Percentiles rank a stretch among this genome's conserved stretches.
Evolutionary conservation across 1,140 invertebrate genomes (phyloP).

Genomic region (Drosophila tropicalis): DNA sequence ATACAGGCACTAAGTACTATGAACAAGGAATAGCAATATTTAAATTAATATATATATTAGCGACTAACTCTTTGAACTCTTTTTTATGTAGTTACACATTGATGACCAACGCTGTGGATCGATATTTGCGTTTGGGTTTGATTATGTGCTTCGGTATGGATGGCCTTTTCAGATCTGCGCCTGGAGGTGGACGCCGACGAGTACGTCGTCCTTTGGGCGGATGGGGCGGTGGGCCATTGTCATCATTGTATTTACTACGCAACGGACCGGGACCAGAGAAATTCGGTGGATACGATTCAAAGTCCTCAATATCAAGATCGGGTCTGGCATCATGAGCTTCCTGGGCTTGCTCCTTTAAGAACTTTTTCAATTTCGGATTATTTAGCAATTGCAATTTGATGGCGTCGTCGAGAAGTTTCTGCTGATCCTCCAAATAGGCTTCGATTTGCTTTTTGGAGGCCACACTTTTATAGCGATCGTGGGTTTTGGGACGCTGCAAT

Average conservation of each 20-base stretch:
- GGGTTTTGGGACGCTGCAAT: slow-evolving; percentile 30
- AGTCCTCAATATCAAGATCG: slow-evolving; percentile 66
- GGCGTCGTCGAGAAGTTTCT: slow-evolving; percentile 73
- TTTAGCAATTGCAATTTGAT: slow-evolving; percentile 72
- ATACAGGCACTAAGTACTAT: slow-evolving; percentile 48
- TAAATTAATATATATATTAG: slow-evolving; percentile 36
- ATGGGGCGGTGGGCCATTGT: slow-evolving; percentile 24
- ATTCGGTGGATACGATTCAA: slow-evolving; percentile 64
- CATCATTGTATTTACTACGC: slow-evolving; percentile 49
- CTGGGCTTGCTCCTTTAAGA: slow-evolving; percentile 60
- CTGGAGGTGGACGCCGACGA: slow-evolving; percentile 51
- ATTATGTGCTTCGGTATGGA: slow-evolving; percentile 56
- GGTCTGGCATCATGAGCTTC: slow-evolving; percentile 63
- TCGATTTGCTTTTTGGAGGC: slow-evolving; percentile 81
- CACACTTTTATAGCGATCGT: slow-evolving; percentile 72
- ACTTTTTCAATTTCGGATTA: slow-evolving; percentile 76
- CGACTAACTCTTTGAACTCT: slow-evolving; percentile 18
- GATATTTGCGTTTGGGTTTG: slow-evolving; percentile 68
- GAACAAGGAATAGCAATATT: slow-evolving; percentile 34
- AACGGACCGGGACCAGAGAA: slow-evolving; percentile 55
- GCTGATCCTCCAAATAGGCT: slow-evolving; percentile 74
- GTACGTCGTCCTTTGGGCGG: slow-evolving; percentile 45
- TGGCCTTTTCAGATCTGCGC: slow-evolving; percentile 44
- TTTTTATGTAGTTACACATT: slow-evolving; percentile 54
- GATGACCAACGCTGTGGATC: slow-evolving; percentile 72